phyloP scores from a whole-genome alignment of 2,113 vertebrate genomes.

The Prochilodus magdalenae region DNA sequence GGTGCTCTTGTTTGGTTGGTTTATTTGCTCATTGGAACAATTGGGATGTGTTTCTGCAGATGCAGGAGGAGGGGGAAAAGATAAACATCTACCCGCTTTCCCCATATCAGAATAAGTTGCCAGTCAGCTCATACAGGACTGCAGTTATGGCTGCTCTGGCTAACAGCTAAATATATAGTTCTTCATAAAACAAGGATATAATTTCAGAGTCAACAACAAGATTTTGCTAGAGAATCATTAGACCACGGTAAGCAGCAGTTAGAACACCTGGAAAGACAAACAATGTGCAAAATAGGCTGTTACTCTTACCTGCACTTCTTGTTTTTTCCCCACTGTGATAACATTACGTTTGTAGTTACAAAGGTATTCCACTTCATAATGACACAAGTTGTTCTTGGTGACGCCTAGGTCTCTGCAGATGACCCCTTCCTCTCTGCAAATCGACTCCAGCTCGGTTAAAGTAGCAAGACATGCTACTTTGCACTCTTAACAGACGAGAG shows the following conservation, averaged over 20 bases:
- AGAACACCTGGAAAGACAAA: not conserved
- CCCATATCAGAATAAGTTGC: too few relatives aligned
- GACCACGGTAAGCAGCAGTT: not conserved
- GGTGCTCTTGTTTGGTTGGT: too few relatives aligned
- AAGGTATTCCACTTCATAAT: conserved; percentile 83
- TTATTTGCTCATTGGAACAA: too few relatives aligned
- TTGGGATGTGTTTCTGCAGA: too few relatives aligned
- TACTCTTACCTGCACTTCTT: conserved; percentile 44
- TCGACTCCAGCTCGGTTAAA: conserved; percentile 71
- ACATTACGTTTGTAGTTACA: conserved; percentile 78
- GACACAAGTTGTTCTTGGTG: conserved; percentile 75
- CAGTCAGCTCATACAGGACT: too few relatives aligned
- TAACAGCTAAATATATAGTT: too few relatives aligned
- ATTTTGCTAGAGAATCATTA: too few relatives aligned
- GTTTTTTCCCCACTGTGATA: conserved; percentile 42
- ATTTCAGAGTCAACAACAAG: too few relatives aligned
- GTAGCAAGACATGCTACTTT: conserved; percentile 74
- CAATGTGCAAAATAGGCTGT: not conserved
- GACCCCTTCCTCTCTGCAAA: conserved; percentile 75
- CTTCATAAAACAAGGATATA: too few relatives aligned
- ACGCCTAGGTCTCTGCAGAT: conserved; percentile 73
- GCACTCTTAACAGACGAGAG: conserved; percentile 64
- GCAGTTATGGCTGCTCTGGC: too few relatives aligned
- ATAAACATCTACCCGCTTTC: too few relatives aligned
- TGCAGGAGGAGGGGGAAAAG: too few relatives aligned